phyloP scores from a whole-genome alignment of 2,888 invertebrate species.

The Auanema sp. region DNA sequence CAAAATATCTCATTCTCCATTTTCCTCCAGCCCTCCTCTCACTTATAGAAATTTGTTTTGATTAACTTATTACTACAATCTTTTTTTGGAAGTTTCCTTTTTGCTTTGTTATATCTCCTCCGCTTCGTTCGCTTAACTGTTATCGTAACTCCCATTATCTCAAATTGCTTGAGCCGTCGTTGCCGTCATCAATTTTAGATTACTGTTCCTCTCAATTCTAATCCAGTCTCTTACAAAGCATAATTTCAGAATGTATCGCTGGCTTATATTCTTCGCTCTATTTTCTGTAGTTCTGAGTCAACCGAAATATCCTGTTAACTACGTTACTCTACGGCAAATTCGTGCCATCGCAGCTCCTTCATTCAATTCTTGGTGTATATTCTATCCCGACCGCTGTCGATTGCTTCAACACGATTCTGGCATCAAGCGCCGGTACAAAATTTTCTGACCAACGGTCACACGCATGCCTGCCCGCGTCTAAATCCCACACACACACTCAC shows the following conservation, averaged over 20 bases:
- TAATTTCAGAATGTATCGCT: too few relatives aligned
- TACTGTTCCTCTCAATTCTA: too few relatives aligned
- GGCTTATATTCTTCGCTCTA: too few relatives aligned
- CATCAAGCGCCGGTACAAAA: conserved; percentile 13
- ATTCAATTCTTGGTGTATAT: conserved; percentile 39
- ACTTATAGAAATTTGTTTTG: too few relatives aligned
- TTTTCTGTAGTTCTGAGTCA: neutral
- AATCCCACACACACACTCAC: too few relatives aligned
- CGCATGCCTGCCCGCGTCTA: too few relatives aligned
- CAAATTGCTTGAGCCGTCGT: too few relatives aligned
- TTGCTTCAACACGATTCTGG: conserved; percentile 15
- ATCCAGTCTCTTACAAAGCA: too few relatives aligned
- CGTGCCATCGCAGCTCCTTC: conserved; percentile 29
- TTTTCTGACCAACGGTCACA: conserved; percentile 7
- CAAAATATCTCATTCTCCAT: too few relatives aligned
- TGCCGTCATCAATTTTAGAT: too few relatives aligned
- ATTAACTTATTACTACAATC: neutral
- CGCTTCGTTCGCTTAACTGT: neutral
- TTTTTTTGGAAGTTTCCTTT: neutral
- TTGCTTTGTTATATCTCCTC: neutral
- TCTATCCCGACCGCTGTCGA: conserved; percentile 33
- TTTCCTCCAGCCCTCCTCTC: too few relatives aligned
- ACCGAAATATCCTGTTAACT: conserved; percentile 1
- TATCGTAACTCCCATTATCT: too few relatives aligned
- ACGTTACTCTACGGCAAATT: conserved; percentile 7